phyloP scores from a whole-genome alignment of 2,113 vertebrate species.

The Pelobates fuscus region DNA sequence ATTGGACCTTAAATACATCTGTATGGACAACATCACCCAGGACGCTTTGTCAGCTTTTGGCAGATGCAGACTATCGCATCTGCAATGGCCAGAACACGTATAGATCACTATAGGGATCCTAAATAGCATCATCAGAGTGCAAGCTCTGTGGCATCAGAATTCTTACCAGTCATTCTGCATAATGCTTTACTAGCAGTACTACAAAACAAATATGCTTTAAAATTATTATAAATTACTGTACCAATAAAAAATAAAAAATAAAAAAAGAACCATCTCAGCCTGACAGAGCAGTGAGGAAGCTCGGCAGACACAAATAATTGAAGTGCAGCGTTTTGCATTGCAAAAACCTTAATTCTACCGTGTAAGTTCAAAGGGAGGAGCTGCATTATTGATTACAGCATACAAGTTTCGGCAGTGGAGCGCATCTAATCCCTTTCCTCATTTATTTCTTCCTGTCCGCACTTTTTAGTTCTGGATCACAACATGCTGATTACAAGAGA shows the following conservation, averaged over 20 bases:
- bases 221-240: slow-evolving; percentile 11
- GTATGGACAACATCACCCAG: too few relatives aligned
- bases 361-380: slow-evolving; percentile 51
- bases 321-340: slow-evolving; percentile 61
- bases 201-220: not conserved
- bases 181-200: not conserved
- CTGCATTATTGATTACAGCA: slow-evolving; percentile 45
- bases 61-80: too few relatives aligned
- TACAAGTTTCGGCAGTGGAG: slow-evolving; percentile 40
- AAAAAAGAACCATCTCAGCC: slow-evolving; percentile 67
- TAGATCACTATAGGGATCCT: too few relatives aligned
- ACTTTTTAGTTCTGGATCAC: slow-evolving; percentile 47
- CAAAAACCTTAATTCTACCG: slow-evolving; percentile 56
- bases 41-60: too few relatives aligned
- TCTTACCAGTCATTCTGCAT: too few relatives aligned
- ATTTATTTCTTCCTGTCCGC: slow-evolving; percentile 43
- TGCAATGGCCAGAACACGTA: too few relatives aligned
- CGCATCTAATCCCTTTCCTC: slow-evolving; percentile 37
- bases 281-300: slow-evolving; percentile 69
- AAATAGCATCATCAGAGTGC: not conserved
- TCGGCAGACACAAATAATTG: slow-evolving; percentile 61
- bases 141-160: not conserved
- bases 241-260: slow-evolving; percentile 47
- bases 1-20: too few relatives aligned
- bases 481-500: slow-evolving; percentile 45